A percentile compares a stretch with the other conserved stretches of the same genome.
These are phyloP conservation scores for Chondrilla cf. caribensis DNA, from an alignment of 37 sponge, comb jelly and placozoan genomes.

Conservation along the genomic window DNA sequence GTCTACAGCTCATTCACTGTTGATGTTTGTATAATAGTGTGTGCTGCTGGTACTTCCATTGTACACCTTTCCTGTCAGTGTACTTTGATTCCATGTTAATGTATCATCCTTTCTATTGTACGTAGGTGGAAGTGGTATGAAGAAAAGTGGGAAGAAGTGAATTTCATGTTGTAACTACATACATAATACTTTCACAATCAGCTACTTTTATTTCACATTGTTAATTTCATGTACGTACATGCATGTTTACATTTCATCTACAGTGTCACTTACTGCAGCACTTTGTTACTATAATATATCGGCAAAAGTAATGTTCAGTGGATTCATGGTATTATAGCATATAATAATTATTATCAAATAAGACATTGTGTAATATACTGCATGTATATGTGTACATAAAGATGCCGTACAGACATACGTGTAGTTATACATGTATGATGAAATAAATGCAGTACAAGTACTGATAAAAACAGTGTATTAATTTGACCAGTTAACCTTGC, in stretches of 20 bases:
- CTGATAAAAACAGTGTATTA: not conserved
- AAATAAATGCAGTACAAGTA: not conserved
- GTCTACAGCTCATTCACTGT: too few species aligned
- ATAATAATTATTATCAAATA: too few species aligned
- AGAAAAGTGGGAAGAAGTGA: conserved; percentile 84
- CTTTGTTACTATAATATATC: too few species aligned
- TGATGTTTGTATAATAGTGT: too few species aligned
- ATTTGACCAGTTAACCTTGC: not conserved
- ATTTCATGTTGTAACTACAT: not conserved
- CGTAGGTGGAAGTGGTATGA: conserved; percentile 73
- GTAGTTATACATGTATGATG: not conserved
- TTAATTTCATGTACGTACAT: too few species aligned
- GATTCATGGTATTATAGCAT: too few species aligned
- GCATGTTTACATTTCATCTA: not conserved
- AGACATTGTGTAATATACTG: not conserved
- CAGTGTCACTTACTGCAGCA: too few species aligned
- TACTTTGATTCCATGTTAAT: too few species aligned
- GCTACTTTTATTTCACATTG: not conserved
- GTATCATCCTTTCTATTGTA: too few species aligned
- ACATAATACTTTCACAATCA: not conserved
- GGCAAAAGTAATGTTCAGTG: too few species aligned
- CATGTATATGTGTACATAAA: not conserved
- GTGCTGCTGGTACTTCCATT: too few species aligned
- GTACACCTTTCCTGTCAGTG: too few species aligned
- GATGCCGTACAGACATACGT: not conserved